Percentiles rank a stretch among this genome's conserved stretches.
Conservation (phyloP, 2,797 vertebrate species). For the Amphiprion clarkii region DNA sequence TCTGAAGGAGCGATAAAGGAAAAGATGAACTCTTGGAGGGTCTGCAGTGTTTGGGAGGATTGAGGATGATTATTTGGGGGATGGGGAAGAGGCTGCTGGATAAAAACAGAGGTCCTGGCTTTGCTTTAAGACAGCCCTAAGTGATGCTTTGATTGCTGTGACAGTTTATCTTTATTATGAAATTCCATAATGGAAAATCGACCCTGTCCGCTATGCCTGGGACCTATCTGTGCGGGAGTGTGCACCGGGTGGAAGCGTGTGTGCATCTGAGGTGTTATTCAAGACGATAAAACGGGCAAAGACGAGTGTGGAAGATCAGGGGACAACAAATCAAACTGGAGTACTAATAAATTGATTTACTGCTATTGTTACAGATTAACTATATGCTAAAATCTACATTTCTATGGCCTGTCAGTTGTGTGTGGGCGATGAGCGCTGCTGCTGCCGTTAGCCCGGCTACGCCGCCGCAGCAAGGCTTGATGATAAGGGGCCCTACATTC, state of each 20-base stretch:
- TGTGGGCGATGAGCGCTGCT: slow-evolving; percentile 50
- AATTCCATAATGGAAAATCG: slow-evolving; percentile 85
- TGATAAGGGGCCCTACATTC: slow-evolving; percentile 72
- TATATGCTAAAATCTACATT: slow-evolving; percentile 21
- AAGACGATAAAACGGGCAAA: slow-evolving; percentile 40
- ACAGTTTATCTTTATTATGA: slow-evolving; percentile 85
- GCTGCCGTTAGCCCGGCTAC: slow-evolving; percentile 42
- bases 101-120: slow-evolving; percentile 68
- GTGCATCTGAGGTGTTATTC: slow-evolving; percentile 38
- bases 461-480: slow-evolving; percentile 43
- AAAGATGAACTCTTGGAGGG: slow-evolving; percentile 62
- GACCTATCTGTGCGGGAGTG: slow-evolving; percentile 65
- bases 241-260: slow-evolving; percentile 42
- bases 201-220: slow-evolving; percentile 67
- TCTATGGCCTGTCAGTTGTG: slow-evolving; percentile 9
- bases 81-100: slow-evolving; percentile 44
- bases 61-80: slow-evolving; percentile 68
- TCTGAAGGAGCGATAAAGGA: slow-evolving; percentile 62
- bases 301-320: slow-evolving; percentile 30
- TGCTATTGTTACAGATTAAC: slow-evolving; percentile 6
- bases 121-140: slow-evolving; percentile 70
- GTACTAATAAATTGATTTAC: background rate
- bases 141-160: slow-evolving; percentile 77
- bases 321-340: slow-evolving; percentile 15
- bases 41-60: slow-evolving; percentile 57